Evolutionary conservation across 2,113 vertebrate genomes (phyloP).

Genomic region (Australoheros scitulus): DNA sequence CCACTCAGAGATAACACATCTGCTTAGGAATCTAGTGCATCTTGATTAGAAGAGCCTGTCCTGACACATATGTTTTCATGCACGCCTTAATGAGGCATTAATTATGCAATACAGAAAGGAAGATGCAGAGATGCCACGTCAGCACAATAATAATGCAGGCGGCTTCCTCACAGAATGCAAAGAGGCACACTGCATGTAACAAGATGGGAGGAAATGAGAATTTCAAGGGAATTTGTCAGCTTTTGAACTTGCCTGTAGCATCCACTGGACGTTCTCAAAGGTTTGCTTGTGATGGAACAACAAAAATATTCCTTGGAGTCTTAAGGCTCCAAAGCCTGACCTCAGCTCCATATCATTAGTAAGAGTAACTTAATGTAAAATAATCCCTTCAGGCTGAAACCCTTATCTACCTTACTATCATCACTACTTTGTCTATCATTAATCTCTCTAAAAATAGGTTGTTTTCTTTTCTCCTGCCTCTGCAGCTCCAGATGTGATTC

Average conservation of each 20-base stretch:
- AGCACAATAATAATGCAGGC: constrained; percentile 62
- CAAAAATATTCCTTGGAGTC: constrained; percentile 22
- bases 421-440: constrained; percentile 38
- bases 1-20: constrained; percentile 56
- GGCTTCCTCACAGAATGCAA: constrained; percentile 36
- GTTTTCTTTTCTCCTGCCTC: constrained; percentile 28
- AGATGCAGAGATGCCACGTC: constrained; percentile 61
- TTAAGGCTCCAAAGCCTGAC: constrained; percentile 42
- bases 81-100: constrained; percentile 77
- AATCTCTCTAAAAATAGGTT: constrained; percentile 57
- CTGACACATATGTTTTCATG: constrained; percentile 67
- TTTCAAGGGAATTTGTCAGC: constrained; percentile 53
- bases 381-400: constrained; percentile 18
- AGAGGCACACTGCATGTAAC: not conserved
- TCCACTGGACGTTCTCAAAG: constrained; percentile 25
- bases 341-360: constrained; percentile 41
- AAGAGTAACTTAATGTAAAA: constrained; percentile 39
- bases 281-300: constrained; percentile 20
- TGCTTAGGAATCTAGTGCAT: constrained; percentile 68
- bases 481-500: constrained; percentile 27
- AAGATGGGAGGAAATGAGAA: constrained; percentile 15
- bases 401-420: constrained; percentile 10
- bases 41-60: constrained; percentile 66
- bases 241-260: constrained; percentile 60
- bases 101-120: constrained; percentile 71